These are phyloP conservation scores for Volucella zonaria DNA, from an alignment of 2,888 invertebrate genomes.

Conservation along the genomic window DNA sequence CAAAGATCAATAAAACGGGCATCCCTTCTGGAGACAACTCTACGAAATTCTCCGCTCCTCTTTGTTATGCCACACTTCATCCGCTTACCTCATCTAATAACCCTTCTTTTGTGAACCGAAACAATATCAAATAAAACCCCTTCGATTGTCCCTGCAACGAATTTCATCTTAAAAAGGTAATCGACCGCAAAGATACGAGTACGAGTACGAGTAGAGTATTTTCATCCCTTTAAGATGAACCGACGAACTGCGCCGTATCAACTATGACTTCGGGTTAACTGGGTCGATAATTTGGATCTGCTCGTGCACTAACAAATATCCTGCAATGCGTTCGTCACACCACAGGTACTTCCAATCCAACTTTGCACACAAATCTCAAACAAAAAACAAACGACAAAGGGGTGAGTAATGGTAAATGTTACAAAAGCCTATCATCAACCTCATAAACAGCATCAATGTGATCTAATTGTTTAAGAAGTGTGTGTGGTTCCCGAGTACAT, in stretches of 20 bases:
- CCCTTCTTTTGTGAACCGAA: conserved; percentile 42
- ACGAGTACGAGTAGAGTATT: conserved; percentile 25
- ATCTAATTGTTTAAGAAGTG: conserved; percentile 58
- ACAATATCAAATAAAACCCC: conserved; percentile 52
- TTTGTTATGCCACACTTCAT: conserved; percentile 63
- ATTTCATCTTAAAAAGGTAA: conserved; percentile 67
- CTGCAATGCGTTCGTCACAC: conserved; percentile 41
- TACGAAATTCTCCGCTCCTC: conserved; percentile 31
- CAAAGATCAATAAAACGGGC: conserved; percentile 48
- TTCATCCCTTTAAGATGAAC: conserved; percentile 47
- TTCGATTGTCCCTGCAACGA: conserved; percentile 20
- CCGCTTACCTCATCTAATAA: conserved; percentile 53
- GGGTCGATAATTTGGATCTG: conserved; percentile 71
- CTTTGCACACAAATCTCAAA: background rate
- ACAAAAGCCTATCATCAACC: conserved; percentile 40
- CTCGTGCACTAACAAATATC: conserved; percentile 39
- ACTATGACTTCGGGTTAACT: conserved; percentile 66
- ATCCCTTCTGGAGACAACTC: conserved; percentile 4
- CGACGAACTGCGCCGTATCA: conserved; percentile 29
- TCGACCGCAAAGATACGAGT: conserved; percentile 67
- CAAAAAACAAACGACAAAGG: conserved; percentile 28
- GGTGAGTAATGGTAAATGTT: conserved; percentile 30
- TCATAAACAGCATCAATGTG: conserved; percentile 62
- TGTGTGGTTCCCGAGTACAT: conserved; percentile 12
- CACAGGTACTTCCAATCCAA: conserved; percentile 43